These are phyloP conservation scores for Torymus auratus DNA, from an alignment of 2,888 invertebrate species.

Conservation along the genomic window DNA sequence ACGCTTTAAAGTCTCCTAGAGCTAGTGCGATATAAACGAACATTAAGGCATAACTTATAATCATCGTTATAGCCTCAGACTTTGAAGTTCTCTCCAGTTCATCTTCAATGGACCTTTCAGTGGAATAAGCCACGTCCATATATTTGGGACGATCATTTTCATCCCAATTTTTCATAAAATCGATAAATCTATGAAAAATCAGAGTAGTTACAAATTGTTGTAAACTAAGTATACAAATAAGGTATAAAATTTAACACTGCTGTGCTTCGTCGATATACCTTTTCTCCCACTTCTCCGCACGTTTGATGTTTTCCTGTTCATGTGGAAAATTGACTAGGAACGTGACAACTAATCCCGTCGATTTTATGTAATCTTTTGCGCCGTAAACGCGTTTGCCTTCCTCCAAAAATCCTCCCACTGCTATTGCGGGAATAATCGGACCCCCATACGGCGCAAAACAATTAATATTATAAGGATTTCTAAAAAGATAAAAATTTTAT, in stretches of 20 bases:
- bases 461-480: constrained; percentile 79
- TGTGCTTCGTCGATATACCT: constrained; percentile 72
- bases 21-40: constrained; percentile 93
- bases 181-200: constrained; percentile 78
- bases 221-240: too few relatives aligned
- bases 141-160: constrained; percentile 78
- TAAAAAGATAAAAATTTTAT: constrained; percentile 66
- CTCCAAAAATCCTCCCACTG: constrained; percentile 87
- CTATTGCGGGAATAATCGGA: constrained; percentile 89
- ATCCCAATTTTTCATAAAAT: constrained; percentile 81
- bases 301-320: constrained; percentile 79
- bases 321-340: constrained; percentile 86
- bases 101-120: constrained; percentile 94
- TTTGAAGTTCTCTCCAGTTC: constrained; percentile 91
- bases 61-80: constrained; percentile 90
- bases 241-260: too few relatives aligned
- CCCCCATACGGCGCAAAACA: constrained; percentile 93
- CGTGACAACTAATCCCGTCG: constrained; percentile 85
- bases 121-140: constrained; percentile 85
- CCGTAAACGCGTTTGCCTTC: constrained; percentile 77
- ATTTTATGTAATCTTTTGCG: constrained; percentile 80
- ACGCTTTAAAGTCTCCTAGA: constrained; percentile 80
- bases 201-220: too few relatives aligned
- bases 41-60: constrained; percentile 94
- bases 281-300: constrained; percentile 86